Conservation (phyloP, 2,797 vertebrate genomes). For the Megaceryle alcyon region DNA sequence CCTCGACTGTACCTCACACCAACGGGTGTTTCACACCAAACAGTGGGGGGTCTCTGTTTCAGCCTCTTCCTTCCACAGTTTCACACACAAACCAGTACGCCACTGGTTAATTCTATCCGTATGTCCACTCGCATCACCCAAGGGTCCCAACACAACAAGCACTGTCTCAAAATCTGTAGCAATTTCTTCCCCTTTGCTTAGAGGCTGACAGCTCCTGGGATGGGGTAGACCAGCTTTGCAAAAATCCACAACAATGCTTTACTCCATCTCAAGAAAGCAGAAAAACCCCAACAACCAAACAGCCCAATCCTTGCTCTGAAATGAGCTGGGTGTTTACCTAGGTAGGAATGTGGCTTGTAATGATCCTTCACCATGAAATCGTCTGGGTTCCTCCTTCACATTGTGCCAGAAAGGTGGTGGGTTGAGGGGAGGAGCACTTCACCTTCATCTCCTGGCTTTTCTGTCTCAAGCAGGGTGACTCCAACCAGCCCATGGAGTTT, state of each 20-base stretch:
- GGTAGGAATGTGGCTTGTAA: not conserved
- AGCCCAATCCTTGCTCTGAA: not conserved
- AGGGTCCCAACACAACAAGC: not conserved
- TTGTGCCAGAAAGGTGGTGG: not conserved
- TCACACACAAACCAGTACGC: not conserved
- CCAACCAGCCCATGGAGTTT: fast-evolving
- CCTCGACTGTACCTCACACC: not conserved
- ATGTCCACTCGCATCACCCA: not conserved
- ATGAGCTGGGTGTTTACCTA: not conserved
- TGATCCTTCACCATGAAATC: not conserved
- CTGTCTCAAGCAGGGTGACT: not conserved
- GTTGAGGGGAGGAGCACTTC: not conserved
- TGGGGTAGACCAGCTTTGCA: not conserved
- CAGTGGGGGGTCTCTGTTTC: not conserved
- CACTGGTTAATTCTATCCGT: not conserved
- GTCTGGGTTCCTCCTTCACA: not conserved
- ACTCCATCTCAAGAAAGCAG: not conserved
- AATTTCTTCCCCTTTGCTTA: not conserved
- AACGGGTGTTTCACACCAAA: not conserved
- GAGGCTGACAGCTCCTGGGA: not conserved
- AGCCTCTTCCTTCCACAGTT: not conserved
- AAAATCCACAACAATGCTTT: not conserved
- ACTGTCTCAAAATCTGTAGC: not conserved
- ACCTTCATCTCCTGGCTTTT: not conserved
- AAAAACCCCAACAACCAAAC: not conserved